Conservation (phyloP, 2,888 invertebrate species). For the Cheilosia soror region DNA sequence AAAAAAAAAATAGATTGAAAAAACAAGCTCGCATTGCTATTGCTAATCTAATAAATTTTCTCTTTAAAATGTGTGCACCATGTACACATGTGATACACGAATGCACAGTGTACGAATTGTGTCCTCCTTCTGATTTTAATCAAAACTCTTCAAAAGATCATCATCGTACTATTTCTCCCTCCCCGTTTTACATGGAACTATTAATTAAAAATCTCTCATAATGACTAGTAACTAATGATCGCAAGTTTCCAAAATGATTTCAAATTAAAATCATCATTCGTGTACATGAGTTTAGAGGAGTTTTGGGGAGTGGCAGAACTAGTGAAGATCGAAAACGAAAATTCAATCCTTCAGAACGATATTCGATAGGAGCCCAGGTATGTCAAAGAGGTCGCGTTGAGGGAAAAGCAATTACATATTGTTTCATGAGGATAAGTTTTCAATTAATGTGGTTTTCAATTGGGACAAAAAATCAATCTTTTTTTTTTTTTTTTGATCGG, state of each 20-base stretch:
- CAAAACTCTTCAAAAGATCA: conserved; percentile 21
- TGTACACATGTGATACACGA: conserved; percentile 7
- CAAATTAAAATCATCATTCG: conserved; percentile 1
- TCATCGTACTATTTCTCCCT: not conserved
- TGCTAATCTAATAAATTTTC: conserved; percentile 66
- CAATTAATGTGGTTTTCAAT: no score
- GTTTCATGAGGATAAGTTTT: no score
- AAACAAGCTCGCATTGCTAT: conserved; percentile 41
- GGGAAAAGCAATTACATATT: no score
- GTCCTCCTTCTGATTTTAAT: conserved; percentile 33
- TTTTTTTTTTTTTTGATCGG: no score
- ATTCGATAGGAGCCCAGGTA: no score
- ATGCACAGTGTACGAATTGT: conserved; percentile 1
- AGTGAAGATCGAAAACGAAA: not conserved
- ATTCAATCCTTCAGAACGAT: not conserved
- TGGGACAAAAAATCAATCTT: no score
- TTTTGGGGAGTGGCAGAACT: not conserved
- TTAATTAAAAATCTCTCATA: conserved; percentile 41
- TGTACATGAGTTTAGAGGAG: not conserved
- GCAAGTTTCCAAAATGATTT: conserved; percentile 9
- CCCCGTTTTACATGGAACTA: conserved; percentile 1
- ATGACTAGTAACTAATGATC: not conserved
- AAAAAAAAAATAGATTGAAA: conserved; percentile 18
- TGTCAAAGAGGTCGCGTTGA: no score
- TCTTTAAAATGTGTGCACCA: conserved; percentile 29